These are phyloP conservation scores for Lethrus apterus DNA, from an alignment of 1,140 invertebrate species.

Conservation along the genomic window DNA sequence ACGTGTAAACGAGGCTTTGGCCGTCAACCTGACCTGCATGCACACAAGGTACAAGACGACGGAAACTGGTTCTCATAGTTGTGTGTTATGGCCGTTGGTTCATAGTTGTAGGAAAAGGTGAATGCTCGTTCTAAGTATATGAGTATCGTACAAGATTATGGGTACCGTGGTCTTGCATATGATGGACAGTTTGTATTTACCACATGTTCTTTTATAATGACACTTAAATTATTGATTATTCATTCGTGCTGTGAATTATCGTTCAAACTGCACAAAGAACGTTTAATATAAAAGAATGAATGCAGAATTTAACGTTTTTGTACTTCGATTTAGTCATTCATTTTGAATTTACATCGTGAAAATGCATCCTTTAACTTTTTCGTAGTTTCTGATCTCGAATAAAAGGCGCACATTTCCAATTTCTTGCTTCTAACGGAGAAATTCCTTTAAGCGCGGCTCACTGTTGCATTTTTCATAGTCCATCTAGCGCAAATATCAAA, in stretches of 20 bases:
- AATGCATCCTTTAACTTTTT: too few relatives aligned
- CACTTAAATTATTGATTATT: too few relatives aligned
- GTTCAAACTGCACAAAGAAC: too few relatives aligned
- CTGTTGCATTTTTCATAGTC: constrained; percentile 1
- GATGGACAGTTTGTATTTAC: background rate
- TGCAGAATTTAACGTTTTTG: too few relatives aligned
- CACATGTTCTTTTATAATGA: too few relatives aligned
- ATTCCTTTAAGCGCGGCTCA: background rate
- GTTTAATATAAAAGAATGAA: too few relatives aligned
- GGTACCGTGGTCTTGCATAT: too few relatives aligned
- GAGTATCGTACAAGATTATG: constrained; percentile 7
- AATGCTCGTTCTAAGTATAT: constrained; percentile 6
- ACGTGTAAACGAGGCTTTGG: constrained; percentile 7
- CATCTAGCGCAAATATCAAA: constrained; percentile 1
- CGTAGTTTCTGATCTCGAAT: background rate
- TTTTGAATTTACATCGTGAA: too few relatives aligned
- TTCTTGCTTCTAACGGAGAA: background rate
- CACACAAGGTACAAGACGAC: background rate
- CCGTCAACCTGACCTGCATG: constrained; percentile 10
- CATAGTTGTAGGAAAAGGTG: constrained; percentile 11
- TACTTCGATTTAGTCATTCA: too few relatives aligned
- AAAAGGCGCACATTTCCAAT: background rate
- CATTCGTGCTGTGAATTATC: too few relatives aligned
- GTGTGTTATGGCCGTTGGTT: constrained; percentile 15
- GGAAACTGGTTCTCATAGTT: constrained; percentile 10